Base-by-base conservation (phyloP, 2,797 vertebrate species). In the Typhlichthys eigenmanni region DNA sequence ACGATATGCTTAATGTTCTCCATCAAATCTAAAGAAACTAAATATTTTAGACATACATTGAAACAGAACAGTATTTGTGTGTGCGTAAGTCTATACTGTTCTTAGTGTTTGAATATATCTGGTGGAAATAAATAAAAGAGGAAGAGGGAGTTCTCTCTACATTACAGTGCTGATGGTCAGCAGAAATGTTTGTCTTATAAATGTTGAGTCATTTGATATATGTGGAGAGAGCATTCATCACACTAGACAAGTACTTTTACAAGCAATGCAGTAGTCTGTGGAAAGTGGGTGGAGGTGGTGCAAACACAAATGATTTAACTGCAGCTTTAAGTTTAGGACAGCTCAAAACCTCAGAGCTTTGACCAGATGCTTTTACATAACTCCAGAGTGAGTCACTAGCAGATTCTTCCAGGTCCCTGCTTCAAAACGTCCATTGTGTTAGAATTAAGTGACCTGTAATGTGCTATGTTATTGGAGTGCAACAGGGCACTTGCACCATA, bases 191-290 rank as follows among this genome's bases (percentile, higher is more conserved):
- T 62, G 54, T 65, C 46, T 73, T 72, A 49, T 52, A 48, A 77
- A 79, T 47, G 58, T 43, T 16, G 55, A 59, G 16, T 19, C 52
- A 61, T 67, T 76, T 54, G 24, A 73, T 58, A 11, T 47, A 58
- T 78, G 69, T 58, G 19, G 66, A 60, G 56, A 32, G 58, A 62
- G 34, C 78, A 75, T 74, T 81, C 6, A 76, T 82, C 76, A 74
- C 55, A 19, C 7, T 0, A 38, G 81, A 73, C 69, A 72, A 60
- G 56, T 38, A 0, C 47, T 32, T 76, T 71, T 6, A 66, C 78
- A 79, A 68, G 64, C 66, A 1, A 45, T 72, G 64, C 71, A 58
- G 49, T 14, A 57, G 62, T 64, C 69, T 8, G 10, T 24, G 57
- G 46, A 38, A 24, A 55, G 59, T 48, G 29, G 63, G 29, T 13